A percentile compares a stretch with the other conserved stretches of the same genome.
Conservation (phyloP, 53 echinoderm and acorn worm genomes). For the Hippasteria phrygiana region DNA sequence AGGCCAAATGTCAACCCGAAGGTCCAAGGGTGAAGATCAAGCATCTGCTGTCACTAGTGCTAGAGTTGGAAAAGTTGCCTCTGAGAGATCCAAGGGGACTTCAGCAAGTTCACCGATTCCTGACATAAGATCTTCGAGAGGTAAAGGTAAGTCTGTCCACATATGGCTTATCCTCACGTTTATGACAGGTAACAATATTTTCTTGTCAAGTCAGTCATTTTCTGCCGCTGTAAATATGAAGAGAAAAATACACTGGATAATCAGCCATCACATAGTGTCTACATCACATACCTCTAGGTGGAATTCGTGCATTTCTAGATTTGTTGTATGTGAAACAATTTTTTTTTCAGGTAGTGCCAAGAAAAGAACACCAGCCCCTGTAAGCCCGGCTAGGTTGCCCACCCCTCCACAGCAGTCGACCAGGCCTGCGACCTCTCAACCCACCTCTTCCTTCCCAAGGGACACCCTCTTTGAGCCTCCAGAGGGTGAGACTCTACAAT, state of each 20-base stretch:
- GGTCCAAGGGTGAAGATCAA: neutral
- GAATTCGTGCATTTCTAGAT: neutral
- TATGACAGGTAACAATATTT: no score
- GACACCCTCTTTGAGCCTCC: conserved; percentile 40
- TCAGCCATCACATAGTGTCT: no score
- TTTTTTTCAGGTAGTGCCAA: neutral
- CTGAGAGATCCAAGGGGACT: neutral
- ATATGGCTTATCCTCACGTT: no score
- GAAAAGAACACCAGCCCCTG: neutral
- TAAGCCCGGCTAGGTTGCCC: neutral
- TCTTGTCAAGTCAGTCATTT: no score
- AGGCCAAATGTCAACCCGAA: neutral
- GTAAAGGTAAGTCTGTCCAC: conserved; percentile 7
- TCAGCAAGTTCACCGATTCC: neutral
- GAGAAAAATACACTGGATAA: no score
- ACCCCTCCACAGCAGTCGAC: conserved; percentile 46
- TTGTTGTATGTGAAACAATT: neutral
- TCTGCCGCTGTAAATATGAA: no score
- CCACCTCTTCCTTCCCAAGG: neutral
- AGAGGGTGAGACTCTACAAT: conserved; percentile 49
- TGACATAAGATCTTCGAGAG: conserved; percentile 1
- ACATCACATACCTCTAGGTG: neutral
- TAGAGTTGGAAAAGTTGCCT: neutral
- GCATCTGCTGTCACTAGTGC: neutral
- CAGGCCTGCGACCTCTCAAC: conserved; percentile 32